phyloP scores from a whole-genome alignment of 2,797 vertebrate species.

The Onychomys torridus region DNA sequence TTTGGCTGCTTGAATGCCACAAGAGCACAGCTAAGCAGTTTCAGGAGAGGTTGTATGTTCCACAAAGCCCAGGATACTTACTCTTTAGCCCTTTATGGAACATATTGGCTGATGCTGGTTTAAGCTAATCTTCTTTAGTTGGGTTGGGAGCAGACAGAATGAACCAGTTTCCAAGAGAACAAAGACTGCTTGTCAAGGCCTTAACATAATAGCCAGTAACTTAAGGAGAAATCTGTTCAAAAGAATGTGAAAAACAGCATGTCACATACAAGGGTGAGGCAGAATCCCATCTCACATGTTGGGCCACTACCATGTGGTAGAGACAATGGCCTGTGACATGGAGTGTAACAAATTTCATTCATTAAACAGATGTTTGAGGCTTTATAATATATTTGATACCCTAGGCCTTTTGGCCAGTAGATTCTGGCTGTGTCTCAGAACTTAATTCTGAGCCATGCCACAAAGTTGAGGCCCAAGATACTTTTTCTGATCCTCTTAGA shows the following conservation, averaged over 20 bases:
- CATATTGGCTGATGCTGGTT: not conserved
- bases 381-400: not conserved
- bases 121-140: not conserved
- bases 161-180: not conserved
- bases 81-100: not conserved
- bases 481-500: conserved; percentile 29
- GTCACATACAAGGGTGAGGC: not conserved
- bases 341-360: not conserved
- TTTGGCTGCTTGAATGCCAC: not conserved
- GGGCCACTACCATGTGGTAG: too few species aligned
- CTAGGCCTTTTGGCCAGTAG: not conserved
- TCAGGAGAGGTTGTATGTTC: accelerated
- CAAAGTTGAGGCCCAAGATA: not conserved
- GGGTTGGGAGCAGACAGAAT: not conserved
- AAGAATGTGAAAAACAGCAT: not conserved
- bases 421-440: not conserved
- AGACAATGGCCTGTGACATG: not conserved
- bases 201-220: not conserved
- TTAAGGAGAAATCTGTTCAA: not conserved
- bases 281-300: not conserved
- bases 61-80: not conserved
- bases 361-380: not conserved
- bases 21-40: not conserved
- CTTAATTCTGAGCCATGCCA: not conserved
- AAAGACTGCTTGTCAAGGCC: not conserved